A percentile compares a stretch with the other conserved stretches of the same genome.
Conservation (phyloP, 2,113 vertebrate species). For the Pterophyllum scalare region DNA sequence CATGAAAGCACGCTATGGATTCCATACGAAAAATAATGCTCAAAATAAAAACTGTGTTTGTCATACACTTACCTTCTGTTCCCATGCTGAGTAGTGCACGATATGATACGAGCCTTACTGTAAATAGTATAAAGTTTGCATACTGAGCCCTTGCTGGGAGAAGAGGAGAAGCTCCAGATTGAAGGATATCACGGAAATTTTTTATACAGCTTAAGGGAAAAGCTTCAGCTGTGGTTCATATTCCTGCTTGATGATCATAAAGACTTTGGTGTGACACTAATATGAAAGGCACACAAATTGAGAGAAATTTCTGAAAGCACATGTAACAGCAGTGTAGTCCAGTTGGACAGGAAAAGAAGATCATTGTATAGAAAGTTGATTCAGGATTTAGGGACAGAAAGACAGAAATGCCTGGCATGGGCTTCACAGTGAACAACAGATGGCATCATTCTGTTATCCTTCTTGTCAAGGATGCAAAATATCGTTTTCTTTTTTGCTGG, state of each 20-base stretch:
- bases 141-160: neutral
- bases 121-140: neutral
- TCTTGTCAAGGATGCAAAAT: slow-evolving; percentile 48
- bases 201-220: slow-evolving; percentile 28
- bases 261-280: slow-evolving; percentile 1
- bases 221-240: slow-evolving; percentile 12
- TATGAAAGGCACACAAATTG: neutral
- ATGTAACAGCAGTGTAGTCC: slow-evolving; percentile 8
- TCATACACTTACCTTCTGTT: neutral
- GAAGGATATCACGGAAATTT: slow-evolving; percentile 28
- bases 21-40: neutral
- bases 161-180: slow-evolving; percentile 12
- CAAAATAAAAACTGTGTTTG: slow-evolving; percentile 6
- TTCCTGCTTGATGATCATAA: neutral
- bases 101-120: neutral
- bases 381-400: slow-evolving; percentile 26
- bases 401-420: slow-evolving; percentile 3
- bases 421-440: slow-evolving; percentile 65
- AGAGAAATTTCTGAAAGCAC: slow-evolving; percentile 11
- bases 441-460: slow-evolving; percentile 57
- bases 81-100: neutral
- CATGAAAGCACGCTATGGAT: neutral
- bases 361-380: slow-evolving; percentile 23
- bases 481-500: slow-evolving; percentile 9
- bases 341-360: slow-evolving; percentile 10